A percentile compares a stretch with the other conserved stretches of the same genome.
These are phyloP conservation scores for Turdus rufiventris DNA, from an alignment of 2,113 vertebrate genomes.

Conservation along the genomic window DNA sequence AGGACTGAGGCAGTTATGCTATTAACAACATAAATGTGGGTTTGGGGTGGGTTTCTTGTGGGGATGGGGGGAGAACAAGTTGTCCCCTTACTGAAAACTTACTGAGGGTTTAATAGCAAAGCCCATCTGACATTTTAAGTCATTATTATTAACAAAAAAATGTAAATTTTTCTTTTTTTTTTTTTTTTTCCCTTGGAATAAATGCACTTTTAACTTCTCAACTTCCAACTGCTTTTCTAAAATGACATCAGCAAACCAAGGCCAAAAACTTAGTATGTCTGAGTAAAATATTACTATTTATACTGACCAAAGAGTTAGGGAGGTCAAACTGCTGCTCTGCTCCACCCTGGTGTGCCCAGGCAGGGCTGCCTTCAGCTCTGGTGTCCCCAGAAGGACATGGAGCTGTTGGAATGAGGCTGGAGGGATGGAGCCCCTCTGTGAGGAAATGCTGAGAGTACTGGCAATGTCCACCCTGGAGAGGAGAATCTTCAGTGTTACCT, in stretches of 20 bases:
- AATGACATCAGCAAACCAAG: not conserved
- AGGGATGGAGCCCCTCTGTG: not conserved
- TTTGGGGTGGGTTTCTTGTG: not conserved
- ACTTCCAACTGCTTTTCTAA: not conserved
- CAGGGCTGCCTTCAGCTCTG: not conserved
- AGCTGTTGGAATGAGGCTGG: not conserved
- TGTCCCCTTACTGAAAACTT: not conserved
- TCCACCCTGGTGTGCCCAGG: not conserved
- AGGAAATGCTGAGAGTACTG: not conserved
- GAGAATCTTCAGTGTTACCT: not conserved
- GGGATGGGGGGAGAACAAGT: not conserved
- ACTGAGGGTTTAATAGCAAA: not conserved
- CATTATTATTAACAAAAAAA: not conserved
- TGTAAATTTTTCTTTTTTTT: not conserved
- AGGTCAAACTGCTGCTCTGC: not conserved
- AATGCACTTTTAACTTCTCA: not conserved
- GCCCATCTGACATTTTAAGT: not conserved
- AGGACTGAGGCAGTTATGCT: not conserved
- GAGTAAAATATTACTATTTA: not conserved
- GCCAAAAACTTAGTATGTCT: not conserved
- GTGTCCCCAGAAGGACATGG: not conserved
- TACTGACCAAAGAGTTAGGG: rapidly evolving
- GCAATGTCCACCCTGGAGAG: not conserved
- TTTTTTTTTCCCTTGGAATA: not conserved
- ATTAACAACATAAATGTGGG: not conserved